Conservation (phyloP, 1,140 invertebrate genomes). For the Heliconius congener region DNA sequence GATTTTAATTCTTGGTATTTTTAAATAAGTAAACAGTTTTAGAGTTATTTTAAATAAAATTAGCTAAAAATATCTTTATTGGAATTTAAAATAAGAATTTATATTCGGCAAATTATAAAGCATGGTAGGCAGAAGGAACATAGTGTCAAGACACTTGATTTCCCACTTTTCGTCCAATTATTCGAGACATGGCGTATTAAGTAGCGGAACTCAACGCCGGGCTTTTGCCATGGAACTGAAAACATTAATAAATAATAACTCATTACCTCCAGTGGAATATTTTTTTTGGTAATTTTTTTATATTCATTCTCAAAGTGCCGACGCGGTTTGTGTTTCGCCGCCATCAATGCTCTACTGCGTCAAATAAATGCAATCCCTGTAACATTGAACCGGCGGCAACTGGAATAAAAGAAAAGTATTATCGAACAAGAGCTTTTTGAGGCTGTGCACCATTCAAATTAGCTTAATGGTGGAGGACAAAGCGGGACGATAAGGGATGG, state of each 20-base stretch:
- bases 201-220: no score
- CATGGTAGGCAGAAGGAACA: no score
- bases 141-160: no score
- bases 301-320: constrained; percentile 45
- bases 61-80: neutral
- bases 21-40: neutral
- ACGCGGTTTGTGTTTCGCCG: constrained; percentile 56
- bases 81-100: constrained; percentile 7
- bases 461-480: constrained; percentile 78
- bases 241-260: no score
- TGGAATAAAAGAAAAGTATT: constrained; percentile 67
- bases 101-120: neutral
- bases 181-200: no score
- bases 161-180: no score
- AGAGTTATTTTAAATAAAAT: neutral
- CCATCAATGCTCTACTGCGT: constrained; percentile 64
- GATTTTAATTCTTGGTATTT: constrained; percentile 2
- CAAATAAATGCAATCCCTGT: constrained; percentile 66
- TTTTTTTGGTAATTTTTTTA: neutral
- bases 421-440: constrained; percentile 76
- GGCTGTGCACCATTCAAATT: constrained; percentile 77
- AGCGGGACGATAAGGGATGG: constrained; percentile 69
- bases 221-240: no score
- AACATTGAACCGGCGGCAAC: constrained; percentile 63
- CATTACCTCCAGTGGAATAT: no score